Percentiles rank a stretch among this genome's conserved stretches.
These are phyloP conservation scores for Corticium candelabrum DNA, from an alignment of 37 sponge, comb jelly and placozoan genomes.

Conservation along the genomic window DNA sequence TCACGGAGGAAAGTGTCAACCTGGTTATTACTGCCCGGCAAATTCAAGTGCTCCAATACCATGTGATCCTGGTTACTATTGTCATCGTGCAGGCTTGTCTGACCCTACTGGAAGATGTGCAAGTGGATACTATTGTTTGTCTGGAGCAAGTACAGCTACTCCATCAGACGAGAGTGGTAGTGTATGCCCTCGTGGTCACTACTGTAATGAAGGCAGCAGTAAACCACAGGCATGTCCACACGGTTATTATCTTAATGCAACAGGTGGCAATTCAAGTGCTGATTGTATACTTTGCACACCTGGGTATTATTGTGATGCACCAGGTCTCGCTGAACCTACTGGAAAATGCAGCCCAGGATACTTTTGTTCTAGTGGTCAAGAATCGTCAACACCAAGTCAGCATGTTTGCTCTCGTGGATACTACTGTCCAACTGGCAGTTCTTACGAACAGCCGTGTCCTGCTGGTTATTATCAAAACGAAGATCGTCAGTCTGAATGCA, in stretches of 20 bases:
- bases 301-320: background rate
- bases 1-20: constrained; percentile 11
- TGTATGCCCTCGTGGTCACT: constrained; percentile 22
- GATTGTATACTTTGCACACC: background rate
- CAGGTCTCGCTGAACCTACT: constrained; percentile 9
- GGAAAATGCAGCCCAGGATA: constrained; percentile 23
- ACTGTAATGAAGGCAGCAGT: constrained; percentile 11
- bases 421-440: constrained; percentile 7
- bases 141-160: background rate
- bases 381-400: background rate
- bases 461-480: constrained; percentile 12
- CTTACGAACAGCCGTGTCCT: background rate
- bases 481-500: background rate
- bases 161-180: constrained; percentile 28
- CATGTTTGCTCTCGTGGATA: background rate
- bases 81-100: background rate
- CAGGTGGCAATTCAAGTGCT: background rate
- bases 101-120: background rate
- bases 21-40: constrained; percentile 35
- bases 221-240: background rate
- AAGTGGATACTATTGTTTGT: constrained; percentile 16
- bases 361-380: constrained; percentile 20
- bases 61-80: constrained; percentile 22
- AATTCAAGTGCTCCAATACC: background rate
- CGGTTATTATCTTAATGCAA: background rate